Evolutionary conservation across 2,113 vertebrate species (phyloP), one percentile per base, ranked within the genome.

Genomic region (Brachyhypopomus occidentalis): DNA sequence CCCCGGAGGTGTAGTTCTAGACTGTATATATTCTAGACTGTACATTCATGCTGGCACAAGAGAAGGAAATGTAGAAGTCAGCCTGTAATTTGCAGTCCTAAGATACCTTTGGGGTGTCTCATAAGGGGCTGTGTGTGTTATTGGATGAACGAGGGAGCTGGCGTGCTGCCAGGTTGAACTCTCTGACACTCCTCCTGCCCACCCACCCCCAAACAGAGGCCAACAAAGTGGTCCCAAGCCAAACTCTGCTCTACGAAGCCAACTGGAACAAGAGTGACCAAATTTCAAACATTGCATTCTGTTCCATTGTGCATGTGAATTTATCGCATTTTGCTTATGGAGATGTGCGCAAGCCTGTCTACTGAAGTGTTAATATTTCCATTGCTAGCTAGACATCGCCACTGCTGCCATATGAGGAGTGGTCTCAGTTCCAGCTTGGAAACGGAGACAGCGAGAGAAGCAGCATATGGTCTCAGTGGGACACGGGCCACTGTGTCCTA

Each of bases 141-240:
- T 30, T 38, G 67, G 56, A 72, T 41, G 27, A 19, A 67, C 22
- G n/a, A 75, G 66, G 71, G 85, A 75, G 59, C 76, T 90, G 90
- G 93, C 89, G 84, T 70, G 1, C 34, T 12, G 89, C 93, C 92
- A 91, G 38, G 73, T 58, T 86, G 91, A 93, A 92, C 92, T 86
- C 87, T 2, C 87, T 90, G 91, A 91, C 92, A 84, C 71, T 71
- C 84, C 84, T 76, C 79, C 72, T 77, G 80, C 88, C 85, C 88
- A 84, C 81, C 55, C 84, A 25, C 12, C 19, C 64, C 34, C 2
- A 62, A 75, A 79, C 83, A 84, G 89, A 89, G 87, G 90, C 91
- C 89, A 88, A 52, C 84, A 75, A 48, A 78, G 85, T 82, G 87
- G 87, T 75, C 77, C 22, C 66, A 71, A 80, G 83, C 88, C 82